Conservation (phyloP, 2,888 invertebrate species). For the Leptogaster cylindrica region DNA sequence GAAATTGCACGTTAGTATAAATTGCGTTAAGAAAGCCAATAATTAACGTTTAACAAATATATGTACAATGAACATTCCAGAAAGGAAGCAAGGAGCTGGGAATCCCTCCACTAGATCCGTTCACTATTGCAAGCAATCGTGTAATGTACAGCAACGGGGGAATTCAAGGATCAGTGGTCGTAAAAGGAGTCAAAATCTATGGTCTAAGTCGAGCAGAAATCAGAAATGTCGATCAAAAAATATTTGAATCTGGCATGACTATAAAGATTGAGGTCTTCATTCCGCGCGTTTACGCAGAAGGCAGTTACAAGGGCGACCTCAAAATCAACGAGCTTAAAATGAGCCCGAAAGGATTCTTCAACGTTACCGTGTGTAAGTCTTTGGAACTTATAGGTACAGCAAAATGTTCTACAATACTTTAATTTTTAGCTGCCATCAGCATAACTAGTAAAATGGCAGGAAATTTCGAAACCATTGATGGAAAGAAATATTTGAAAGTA, state of each 20-base stretch:
- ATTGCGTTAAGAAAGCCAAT: no score
- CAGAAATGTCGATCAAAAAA: slow-evolving; percentile 65
- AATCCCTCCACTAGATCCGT: slow-evolving; percentile 59
- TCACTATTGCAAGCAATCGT: slow-evolving; percentile 53
- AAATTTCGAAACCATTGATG: slow-evolving; percentile 65
- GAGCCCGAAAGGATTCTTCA: slow-evolving; percentile 68
- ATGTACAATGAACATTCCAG: slow-evolving; percentile 43
- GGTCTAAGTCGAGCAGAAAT: slow-evolving; percentile 66
- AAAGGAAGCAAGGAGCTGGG: slow-evolving; percentile 57
- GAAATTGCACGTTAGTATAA: slow-evolving; percentile 53
- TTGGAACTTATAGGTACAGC: no score
- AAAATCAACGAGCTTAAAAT: slow-evolving; percentile 68
- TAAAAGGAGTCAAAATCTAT: slow-evolving; percentile 65
- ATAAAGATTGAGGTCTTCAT: slow-evolving; percentile 67
- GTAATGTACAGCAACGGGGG: slow-evolving; percentile 55
- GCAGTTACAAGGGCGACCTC: slow-evolving; percentile 69
- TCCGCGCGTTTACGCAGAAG: slow-evolving; percentile 66
- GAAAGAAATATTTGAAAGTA: slow-evolving; percentile 66
- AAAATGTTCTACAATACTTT: no score
- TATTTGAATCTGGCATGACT: slow-evolving; percentile 66
- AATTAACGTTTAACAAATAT: no score
- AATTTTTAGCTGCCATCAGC: slow-evolving; percentile 64
- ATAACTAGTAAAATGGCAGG: slow-evolving; percentile 68
- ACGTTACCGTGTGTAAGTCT: slow-evolving; percentile 69
- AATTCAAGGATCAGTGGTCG: slow-evolving; percentile 55